A percentile compares a stretch with the other conserved stretches of the same genome.
Evolutionary conservation across 2,113 vertebrate genomes (phyloP).

Genomic region (Cynoglossus semilaevis): DNA sequence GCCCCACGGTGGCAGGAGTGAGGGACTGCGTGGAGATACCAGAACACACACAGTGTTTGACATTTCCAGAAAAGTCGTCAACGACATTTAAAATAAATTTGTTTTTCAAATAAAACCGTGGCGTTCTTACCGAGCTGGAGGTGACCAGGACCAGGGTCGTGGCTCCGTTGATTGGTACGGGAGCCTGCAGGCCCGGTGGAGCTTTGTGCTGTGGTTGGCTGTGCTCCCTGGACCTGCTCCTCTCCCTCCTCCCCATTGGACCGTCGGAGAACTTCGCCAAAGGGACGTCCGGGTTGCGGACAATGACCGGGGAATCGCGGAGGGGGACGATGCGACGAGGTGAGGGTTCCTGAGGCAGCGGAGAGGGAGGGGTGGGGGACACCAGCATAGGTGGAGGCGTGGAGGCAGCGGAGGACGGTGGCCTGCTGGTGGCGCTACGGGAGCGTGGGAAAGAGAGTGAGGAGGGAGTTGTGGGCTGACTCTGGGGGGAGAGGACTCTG

Average conservation of each 20-base stretch:
- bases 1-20: conserved; percentile 61
- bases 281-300: conserved; percentile 89
- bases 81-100: too few species aligned
- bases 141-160: conserved; percentile 74
- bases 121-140: conserved; percentile 63
- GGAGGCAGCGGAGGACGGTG: conserved; percentile 75
- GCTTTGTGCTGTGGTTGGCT: conserved; percentile 64
- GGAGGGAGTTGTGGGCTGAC: conserved; percentile 77
- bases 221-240: conserved; percentile 67
- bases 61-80: too few species aligned
- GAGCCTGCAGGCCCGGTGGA: conserved; percentile 79
- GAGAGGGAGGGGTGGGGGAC: conserved; percentile 79
- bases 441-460: conserved; percentile 72
- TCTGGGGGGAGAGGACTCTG: conserved; percentile 82
- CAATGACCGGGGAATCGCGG: conserved; percentile 89
- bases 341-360: conserved; percentile 83
- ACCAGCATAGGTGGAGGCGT: conserved; percentile 83
- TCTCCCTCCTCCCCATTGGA: conserved; percentile 70
- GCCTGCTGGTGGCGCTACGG: conserved; percentile 74
- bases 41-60: background rate
- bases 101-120: too few species aligned
- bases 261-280: conserved; percentile 85
- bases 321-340: conserved; percentile 84
- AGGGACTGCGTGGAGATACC: conserved; percentile 60
- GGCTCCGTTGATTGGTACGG: conserved; percentile 86